Percentiles rank a stretch among this genome's conserved stretches.
Conservation (phyloP, 2,797 vertebrate genomes). For the Gambusia yucatana region DNA sequence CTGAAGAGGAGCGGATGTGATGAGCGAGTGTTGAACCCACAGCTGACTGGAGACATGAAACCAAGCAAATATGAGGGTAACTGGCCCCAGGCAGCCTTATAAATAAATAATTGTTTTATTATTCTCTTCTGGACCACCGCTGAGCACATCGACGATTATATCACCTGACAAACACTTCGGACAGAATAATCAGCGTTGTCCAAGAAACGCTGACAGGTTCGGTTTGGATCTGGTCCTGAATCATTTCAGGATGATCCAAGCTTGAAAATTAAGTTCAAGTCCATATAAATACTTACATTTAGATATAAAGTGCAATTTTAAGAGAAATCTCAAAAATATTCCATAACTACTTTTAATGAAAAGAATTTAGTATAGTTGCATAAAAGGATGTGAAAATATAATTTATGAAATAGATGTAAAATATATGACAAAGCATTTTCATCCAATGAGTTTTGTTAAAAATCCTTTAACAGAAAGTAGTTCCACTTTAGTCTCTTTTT, state of each 20-base stretch:
- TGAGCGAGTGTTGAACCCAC: background rate
- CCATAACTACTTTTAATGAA: too few relatives aligned
- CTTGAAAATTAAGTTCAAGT: background rate
- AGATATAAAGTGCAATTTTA: background rate
- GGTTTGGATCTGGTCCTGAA: background rate
- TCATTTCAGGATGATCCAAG: background rate
- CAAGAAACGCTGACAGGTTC: background rate
- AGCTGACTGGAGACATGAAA: too few relatives aligned
- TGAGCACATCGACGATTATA: background rate
- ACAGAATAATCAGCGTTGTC: background rate
- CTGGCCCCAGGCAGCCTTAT: background rate
- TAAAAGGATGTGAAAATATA: too few relatives aligned
- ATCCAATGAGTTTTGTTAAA: background rate
- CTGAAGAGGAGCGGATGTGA: background rate
- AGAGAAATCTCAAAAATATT: too few relatives aligned
- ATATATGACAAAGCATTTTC: background rate
- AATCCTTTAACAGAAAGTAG: background rate
- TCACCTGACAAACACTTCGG: background rate
- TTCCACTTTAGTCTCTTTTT: background rate
- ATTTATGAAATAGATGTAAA: background rate
- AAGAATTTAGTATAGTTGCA: too few relatives aligned
- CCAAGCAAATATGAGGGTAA: too few relatives aligned
- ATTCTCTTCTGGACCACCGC: background rate
- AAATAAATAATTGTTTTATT: background rate
- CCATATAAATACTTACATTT: background rate